Conservation (phyloP, 2,113 vertebrate species). For the Pipra filicauda region DNA sequence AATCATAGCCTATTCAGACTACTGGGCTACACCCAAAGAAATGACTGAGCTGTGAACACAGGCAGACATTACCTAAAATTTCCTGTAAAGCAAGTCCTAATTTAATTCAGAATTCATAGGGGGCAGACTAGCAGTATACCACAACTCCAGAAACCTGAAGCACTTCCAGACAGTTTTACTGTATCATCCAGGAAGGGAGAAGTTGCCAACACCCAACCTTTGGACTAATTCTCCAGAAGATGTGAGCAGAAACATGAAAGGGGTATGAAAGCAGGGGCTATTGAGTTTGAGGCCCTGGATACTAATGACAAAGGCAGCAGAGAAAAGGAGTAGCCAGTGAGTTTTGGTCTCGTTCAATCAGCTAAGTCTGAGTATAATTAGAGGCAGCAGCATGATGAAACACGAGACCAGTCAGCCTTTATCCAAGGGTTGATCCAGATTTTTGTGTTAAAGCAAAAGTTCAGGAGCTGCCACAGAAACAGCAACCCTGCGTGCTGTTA, state of each 20-base stretch:
- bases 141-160: neutral
- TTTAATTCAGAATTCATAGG: neutral
- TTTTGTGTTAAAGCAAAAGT: neutral
- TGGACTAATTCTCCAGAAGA: neutral
- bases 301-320: neutral
- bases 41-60: neutral
- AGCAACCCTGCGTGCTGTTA: neutral
- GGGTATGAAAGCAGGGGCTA: neutral
- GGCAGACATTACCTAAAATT: neutral
- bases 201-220: neutral
- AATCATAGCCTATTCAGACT: conserved; percentile 45
- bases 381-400: neutral
- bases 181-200: neutral
- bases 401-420: neutral
- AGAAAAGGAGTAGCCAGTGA: neutral
- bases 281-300: neutral
- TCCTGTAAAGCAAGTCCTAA: neutral
- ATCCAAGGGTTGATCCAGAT: neutral
- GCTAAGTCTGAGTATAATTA: neutral
- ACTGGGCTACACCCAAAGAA: conserved; percentile 27
- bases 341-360: neutral
- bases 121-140: neutral
- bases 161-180: neutral
- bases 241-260: neutral
- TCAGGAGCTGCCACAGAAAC: neutral